A percentile compares a stretch with the other conserved stretches of the same genome.
phyloP scores from a whole-genome alignment of 1,140 invertebrate genomes.

The Trachymyrmex septentrionalis region DNA sequence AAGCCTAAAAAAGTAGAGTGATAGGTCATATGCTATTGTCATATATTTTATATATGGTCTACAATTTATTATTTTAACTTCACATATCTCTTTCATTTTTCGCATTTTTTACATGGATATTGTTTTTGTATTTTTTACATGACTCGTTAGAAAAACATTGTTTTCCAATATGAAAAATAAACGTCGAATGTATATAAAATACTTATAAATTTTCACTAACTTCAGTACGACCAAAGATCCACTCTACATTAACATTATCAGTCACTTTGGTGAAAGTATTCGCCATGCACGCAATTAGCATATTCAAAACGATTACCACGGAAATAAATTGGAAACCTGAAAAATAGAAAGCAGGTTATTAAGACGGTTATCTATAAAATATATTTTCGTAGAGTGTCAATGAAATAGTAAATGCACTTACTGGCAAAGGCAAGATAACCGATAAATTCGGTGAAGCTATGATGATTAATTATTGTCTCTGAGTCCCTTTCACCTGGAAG shows the following conservation, averaged over 20 bases:
- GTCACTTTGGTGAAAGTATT: conserved; percentile 91
- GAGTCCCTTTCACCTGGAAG: conserved; percentile 85
- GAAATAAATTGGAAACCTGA: conserved; percentile 89
- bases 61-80: neutral
- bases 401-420: conserved; percentile 15
- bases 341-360: conserved; percentile 34
- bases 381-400: neutral
- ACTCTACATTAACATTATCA: conserved; percentile 88
- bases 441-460: conserved; percentile 88
- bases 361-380: neutral
- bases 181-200: too few species aligned
- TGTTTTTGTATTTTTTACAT: neutral
- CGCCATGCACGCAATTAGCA: conserved; percentile 93
- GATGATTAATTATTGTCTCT: conserved; percentile 86
- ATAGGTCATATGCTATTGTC: neutral
- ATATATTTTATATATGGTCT: neutral
- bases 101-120: neutral
- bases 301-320: conserved; percentile 92
- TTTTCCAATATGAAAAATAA: conserved; percentile 9
- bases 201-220: conserved; percentile 70
- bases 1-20: conserved; percentile 81
- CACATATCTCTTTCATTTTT: neutral
- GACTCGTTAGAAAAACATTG: neutral
- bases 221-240: conserved; percentile 88
- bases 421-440: conserved; percentile 89